These are phyloP conservation scores for Brachionus paranguensis DNA, from an alignment of 1,140 invertebrate genomes.

Conservation along the genomic window DNA sequence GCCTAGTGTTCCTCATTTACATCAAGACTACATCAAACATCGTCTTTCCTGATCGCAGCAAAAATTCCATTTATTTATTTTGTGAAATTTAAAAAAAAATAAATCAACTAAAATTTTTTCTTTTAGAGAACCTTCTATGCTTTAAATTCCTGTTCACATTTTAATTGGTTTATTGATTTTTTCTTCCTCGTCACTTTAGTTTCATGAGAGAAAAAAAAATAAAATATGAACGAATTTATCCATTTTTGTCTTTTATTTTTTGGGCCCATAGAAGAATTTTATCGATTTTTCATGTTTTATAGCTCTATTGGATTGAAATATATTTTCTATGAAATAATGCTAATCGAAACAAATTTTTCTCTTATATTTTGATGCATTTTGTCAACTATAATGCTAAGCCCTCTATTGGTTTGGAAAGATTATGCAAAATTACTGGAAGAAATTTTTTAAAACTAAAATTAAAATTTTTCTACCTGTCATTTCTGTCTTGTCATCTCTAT, in stretches of 20 bases:
- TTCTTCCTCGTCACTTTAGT: neutral
- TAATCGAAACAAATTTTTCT: neutral
- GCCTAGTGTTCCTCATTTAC: neutral
- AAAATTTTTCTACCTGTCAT: neutral
- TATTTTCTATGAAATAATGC: neutral
- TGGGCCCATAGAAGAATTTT: neutral
- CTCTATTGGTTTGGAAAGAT: neutral
- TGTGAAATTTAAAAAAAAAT: neutral
- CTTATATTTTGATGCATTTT: neutral
- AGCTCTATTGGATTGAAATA: neutral
- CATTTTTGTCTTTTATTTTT: neutral
- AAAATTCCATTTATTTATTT: neutral
- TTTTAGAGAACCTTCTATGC: neutral
- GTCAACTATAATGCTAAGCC: neutral
- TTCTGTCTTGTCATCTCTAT: neutral
- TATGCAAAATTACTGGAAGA: neutral
- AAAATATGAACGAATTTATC: neutral
- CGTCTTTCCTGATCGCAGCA: neutral
- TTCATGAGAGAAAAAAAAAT: neutral
- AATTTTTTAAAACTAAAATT: neutral
- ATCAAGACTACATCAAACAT: neutral
- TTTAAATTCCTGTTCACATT: neutral
- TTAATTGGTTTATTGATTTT: neutral
- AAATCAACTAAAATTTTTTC: neutral
- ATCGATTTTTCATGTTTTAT: neutral